A percentile compares a stretch with the other conserved stretches of the same genome.
Conservation (phyloP, 2,888 invertebrate species). For the Cephus rjabovi region DNA sequence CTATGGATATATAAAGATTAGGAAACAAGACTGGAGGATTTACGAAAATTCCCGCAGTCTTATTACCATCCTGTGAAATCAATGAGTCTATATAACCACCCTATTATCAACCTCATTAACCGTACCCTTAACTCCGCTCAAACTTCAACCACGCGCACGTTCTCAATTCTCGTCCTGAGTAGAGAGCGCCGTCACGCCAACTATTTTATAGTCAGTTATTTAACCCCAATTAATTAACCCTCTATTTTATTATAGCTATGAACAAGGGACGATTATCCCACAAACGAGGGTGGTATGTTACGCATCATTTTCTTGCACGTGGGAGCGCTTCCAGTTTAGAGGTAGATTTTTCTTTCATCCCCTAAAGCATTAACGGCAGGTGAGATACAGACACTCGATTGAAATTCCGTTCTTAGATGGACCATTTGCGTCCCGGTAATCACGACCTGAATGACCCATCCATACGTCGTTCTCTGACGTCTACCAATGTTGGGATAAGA, state of each 20-base stretch:
- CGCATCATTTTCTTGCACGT: neutral
- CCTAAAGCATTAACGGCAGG: neutral
- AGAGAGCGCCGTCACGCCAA: conserved; percentile 36
- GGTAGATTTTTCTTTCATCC: neutral
- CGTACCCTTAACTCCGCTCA: conserved; percentile 35
- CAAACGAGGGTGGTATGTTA: neutral
- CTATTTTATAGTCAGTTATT: conserved; percentile 46
- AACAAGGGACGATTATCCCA: conserved; percentile 15
- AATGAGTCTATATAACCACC: conserved; percentile 45
- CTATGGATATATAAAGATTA: neutral
- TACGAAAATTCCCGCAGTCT: neutral
- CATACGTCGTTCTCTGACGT: neutral
- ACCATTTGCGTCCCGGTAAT: neutral
- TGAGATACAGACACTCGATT: neutral
- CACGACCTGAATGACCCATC: neutral
- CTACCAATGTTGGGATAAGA: neutral
- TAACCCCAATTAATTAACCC: conserved; percentile 47
- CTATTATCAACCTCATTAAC: conserved; percentile 57
- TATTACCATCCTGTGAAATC: conserved; percentile 36
- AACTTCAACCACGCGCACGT: conserved; percentile 24
- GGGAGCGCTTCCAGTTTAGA: neutral
- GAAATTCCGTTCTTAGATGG: neutral
- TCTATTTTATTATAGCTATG: conserved; percentile 28
- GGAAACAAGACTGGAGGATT: neutral
- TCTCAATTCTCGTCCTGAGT: conserved; percentile 13